A percentile compares a stretch with the other conserved stretches of the same genome.
Evolutionary conservation across 2,797 vertebrate species (phyloP).

Genomic region (Oreortyx pictus): DNA sequence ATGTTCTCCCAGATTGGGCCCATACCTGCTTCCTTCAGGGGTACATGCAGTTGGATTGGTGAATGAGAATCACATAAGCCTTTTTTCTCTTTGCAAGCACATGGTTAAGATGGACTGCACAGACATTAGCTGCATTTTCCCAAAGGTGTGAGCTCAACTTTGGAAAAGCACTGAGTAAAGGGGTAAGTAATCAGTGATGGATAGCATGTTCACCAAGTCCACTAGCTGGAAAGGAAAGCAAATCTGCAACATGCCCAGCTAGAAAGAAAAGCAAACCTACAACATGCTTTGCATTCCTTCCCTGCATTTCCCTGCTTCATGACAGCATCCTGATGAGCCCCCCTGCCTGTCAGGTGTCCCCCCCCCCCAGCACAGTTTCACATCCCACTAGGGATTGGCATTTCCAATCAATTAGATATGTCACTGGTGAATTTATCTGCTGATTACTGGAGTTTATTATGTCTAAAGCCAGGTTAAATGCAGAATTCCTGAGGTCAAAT

Average conservation of each 20-base stretch:
- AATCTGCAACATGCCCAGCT: constrained; percentile 37
- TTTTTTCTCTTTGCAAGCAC: background rate
- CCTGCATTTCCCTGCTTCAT: constrained; percentile 6
- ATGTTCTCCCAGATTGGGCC: background rate
- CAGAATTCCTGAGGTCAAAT: constrained; percentile 78
- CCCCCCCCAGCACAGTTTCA: background rate
- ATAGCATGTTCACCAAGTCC: constrained; percentile 26
- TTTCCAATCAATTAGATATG: constrained; percentile 72
- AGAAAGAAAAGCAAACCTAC: constrained; percentile 63
- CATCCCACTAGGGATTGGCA: background rate
- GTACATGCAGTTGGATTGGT: background rate
- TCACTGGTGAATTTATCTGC: constrained; percentile 53
- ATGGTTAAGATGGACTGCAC: background rate
- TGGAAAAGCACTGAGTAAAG: constrained; percentile 58
- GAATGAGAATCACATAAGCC: background rate
- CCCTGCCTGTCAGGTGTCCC: background rate
- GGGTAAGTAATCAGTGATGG: constrained; percentile 64
- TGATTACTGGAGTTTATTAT: constrained; percentile 78
- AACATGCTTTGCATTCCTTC: constrained; percentile 42
- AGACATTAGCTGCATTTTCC: background rate
- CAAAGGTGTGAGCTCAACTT: constrained; percentile 50
- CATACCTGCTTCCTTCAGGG: background rate
- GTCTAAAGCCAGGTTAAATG: constrained; percentile 77
- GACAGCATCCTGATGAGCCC: background rate
- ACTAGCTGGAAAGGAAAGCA: constrained; percentile 65